Percentiles rank a stretch among this genome's conserved stretches.
phyloP scores from a whole-genome alignment of 1,140 invertebrate species.

The Heliothis subflexa region DNA sequence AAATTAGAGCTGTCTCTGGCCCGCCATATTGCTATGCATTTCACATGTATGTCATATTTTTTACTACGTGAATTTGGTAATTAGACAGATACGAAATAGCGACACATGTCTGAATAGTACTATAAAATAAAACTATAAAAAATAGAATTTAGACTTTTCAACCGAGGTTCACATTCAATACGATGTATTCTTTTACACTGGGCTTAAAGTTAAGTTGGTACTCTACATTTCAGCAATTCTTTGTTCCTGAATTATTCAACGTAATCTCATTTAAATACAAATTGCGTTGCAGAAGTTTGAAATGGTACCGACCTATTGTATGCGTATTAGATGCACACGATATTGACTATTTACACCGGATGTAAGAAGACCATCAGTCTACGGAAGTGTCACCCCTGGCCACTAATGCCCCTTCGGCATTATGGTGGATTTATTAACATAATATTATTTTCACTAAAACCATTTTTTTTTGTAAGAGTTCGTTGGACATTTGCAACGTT shows the following conservation, averaged over 20 bases:
- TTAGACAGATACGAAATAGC: too few relatives aligned
- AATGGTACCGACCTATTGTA: not conserved
- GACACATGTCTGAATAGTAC: too few relatives aligned
- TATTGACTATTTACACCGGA: conserved; percentile 6
- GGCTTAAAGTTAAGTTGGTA: too few relatives aligned
- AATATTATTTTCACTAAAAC: conserved; percentile 47
- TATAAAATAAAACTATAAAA: too few relatives aligned
- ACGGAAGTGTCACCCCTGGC: conserved; percentile 44
- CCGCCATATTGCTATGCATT: not conserved
- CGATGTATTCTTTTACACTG: too few relatives aligned
- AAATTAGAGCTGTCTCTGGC: conserved; percentile 17
- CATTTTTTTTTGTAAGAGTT: conserved; percentile 8
- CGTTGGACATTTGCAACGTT: conserved; percentile 41
- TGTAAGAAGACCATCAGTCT: conserved; percentile 39
- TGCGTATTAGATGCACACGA: conserved; percentile 15
- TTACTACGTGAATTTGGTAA: not conserved
- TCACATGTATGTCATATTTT: conserved; percentile 2
- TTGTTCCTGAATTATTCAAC: not conserved
- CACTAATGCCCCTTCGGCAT: conserved; percentile 29
- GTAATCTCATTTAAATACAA: not conserved
- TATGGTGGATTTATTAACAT: conserved; percentile 29
- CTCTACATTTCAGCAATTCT: not conserved
- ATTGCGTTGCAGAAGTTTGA: conserved; percentile 6
- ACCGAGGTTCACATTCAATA: too few relatives aligned
- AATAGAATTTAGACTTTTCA: too few relatives aligned